phyloP scores from a whole-genome alignment of 2,113 vertebrate species.

The Erythrolamprus reginae region DNA sequence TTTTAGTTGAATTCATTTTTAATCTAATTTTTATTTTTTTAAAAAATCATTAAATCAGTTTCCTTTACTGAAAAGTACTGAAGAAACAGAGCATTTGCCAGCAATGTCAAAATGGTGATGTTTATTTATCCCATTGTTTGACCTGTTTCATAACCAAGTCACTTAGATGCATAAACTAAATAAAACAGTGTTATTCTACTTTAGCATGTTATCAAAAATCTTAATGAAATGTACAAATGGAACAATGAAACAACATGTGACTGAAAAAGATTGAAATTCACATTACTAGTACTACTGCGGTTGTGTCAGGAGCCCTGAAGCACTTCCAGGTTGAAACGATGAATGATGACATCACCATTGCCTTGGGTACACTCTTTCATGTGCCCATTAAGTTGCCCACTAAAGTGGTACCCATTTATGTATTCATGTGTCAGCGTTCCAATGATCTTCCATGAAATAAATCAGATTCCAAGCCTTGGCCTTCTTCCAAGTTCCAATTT shows the following conservation, averaged over 20 bases:
- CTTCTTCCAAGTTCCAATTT: no score
- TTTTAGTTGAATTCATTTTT: neutral
- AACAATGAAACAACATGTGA: neutral
- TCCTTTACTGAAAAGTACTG: neutral
- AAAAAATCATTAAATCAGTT: neutral
- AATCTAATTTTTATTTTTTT: neutral
- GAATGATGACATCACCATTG: neutral
- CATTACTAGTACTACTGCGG: neutral
- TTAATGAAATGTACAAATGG: neutral
- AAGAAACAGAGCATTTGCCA: neutral
- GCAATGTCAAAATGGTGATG: neutral
- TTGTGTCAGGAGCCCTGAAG: neutral
- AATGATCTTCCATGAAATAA: no score
- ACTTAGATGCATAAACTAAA: neutral
- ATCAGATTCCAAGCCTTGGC: no score
- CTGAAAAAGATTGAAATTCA: neutral
- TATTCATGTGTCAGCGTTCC: no score
- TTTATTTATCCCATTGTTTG: neutral
- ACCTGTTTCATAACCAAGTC: neutral
- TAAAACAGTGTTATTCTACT: neutral
- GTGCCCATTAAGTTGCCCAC: neutral
- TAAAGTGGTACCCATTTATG: neutral
- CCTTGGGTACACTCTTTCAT: neutral
- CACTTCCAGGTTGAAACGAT: neutral
- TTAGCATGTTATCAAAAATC: neutral